Evolutionary conservation across 2,797 vertebrate genomes (phyloP), one percentile per base, ranked within the genome.

Genomic region (Miichthys miiuy): DNA sequence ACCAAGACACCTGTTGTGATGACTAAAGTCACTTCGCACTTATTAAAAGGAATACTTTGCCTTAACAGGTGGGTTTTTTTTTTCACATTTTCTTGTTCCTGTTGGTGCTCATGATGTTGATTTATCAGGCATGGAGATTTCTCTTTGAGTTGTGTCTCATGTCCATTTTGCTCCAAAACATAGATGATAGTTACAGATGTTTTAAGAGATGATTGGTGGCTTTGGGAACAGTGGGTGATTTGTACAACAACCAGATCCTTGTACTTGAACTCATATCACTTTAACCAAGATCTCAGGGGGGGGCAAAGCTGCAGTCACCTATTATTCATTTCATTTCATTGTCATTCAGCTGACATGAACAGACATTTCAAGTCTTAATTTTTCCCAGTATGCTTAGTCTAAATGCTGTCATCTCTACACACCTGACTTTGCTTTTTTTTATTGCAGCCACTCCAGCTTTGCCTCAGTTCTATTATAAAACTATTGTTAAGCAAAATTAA

Each of bases 181-280:
- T 12, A 52, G 25, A 78, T 71, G 25, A 65, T 27, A 0, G 80
- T 87, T 82, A 84, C 77, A 77, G 84, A 81, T 88, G 82, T 72
- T 84, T 74, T 48, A 18, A 25, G 51, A 78, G 46, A 54, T 69
- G 77, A 84, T 52, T 67, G 63, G 47, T 73, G 63, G 50, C 21
- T 74, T 9, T 67, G 38, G 34, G 48, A 79, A 57, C 83, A 73
- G 77, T 46, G 47, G 77, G 50, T 6, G 75, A 73, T 55, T 61
- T 75, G 55, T 67, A 47, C 48, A 27, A 10, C 23, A 66, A 52
- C 77, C 76, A 85, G 18, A 67, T 0, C 4, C 23, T 38, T 51
- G 21, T 30, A 21, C 57, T 77, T 78, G 47, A 78, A 64, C 54
- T 9, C 47, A 27, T 61, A 74, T 79, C 38, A 63, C 11, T 77